Evolutionary conservation across 2,797 vertebrate genomes (phyloP), one percentile per base, ranked within the genome.

Genomic region (Vireo griseus): DNA sequence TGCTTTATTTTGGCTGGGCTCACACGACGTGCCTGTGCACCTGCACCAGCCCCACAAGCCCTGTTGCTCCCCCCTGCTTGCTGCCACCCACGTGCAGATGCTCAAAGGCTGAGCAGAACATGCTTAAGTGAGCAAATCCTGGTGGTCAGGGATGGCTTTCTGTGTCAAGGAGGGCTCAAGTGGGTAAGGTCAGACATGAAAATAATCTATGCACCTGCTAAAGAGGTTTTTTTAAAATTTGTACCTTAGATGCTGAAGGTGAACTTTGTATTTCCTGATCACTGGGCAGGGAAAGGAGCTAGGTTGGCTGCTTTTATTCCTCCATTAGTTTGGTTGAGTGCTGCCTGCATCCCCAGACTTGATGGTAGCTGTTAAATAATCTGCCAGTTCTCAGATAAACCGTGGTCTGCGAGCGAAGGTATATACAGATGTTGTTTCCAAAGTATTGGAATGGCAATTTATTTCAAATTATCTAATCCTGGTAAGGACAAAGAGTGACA

Each of bases 181-280:
- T n/a, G 55, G 33, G 25, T 76, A 87, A 88, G 87, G 75, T 85
- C 85, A 85, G 57, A 61, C 33, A 20, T 61, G 54, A 91, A 88
- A 91, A 90, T 80, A 59, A 79, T 54, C 55, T 55, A 33, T 63
- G 48, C 61, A 79, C 55, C 74, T 93, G 74, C 59, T 52, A n/a
- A 79, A 79, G 31, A n/a, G 9, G 7, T 35, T 67, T 63, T 55
- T 52, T 67, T 62, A 2, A 10, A 58, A 75, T 67, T 51, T 59
- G 51, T 39, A 10, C 40, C 9, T 58, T 31, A 47, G 67, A 6
- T 0, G 0, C 29, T 92, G 62, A 81, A 91, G 67, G 52, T 69
- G 67, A 91, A 55, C 44, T 82, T 96, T 67, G 33, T 66, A 20
- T 81, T 79, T 92, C 73, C 90, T 87, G 44, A 54, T 82, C 42